These are phyloP conservation scores for Notodonta ziczac DNA, from an alignment of 2,888 invertebrate genomes.

Conservation along the genomic window DNA sequence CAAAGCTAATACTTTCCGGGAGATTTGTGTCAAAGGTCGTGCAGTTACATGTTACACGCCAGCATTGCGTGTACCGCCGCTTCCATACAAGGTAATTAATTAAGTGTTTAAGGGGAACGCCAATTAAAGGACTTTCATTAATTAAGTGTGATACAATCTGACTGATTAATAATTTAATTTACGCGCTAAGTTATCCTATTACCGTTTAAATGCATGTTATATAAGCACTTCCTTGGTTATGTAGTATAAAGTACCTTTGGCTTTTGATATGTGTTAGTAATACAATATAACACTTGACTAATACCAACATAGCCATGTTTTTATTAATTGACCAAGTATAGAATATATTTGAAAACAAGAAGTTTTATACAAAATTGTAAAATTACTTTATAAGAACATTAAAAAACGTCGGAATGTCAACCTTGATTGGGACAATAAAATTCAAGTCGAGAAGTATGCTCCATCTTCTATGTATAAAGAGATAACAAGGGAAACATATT, in stretches of 20 bases:
- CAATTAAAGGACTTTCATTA: slow-evolving; percentile 66
- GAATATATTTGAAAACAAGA: too few relatives aligned
- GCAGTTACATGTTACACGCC: slow-evolving; percentile 48
- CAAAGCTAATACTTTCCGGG: slow-evolving; percentile 65
- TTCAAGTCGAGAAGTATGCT: too few relatives aligned
- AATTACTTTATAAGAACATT: too few relatives aligned
- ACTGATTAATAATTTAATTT: slow-evolving; percentile 53
- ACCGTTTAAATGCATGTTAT: slow-evolving; percentile 25
- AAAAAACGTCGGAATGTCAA: too few relatives aligned
- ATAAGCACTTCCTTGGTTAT: slow-evolving; percentile 13
- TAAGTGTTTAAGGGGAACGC: slow-evolving; percentile 58
- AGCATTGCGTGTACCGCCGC: slow-evolving; percentile 56
- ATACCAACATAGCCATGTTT: too few relatives aligned
- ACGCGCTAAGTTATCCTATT: slow-evolving; percentile 41
- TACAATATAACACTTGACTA: too few relatives aligned
- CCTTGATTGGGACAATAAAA: too few relatives aligned
- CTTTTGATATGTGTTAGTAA: slow-evolving; percentile 9
- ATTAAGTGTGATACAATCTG: slow-evolving; percentile 58
- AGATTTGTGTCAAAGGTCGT: slow-evolving; percentile 69
- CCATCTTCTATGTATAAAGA: too few relatives aligned
- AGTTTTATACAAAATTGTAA: too few relatives aligned
- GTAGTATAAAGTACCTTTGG: slow-evolving; percentile 19
- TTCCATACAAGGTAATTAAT: slow-evolving; percentile 68
- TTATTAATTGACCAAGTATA: too few relatives aligned
- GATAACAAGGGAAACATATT: too few relatives aligned